Conservation (phyloP, 2,113 vertebrate species). For the Progne subis region DNA sequence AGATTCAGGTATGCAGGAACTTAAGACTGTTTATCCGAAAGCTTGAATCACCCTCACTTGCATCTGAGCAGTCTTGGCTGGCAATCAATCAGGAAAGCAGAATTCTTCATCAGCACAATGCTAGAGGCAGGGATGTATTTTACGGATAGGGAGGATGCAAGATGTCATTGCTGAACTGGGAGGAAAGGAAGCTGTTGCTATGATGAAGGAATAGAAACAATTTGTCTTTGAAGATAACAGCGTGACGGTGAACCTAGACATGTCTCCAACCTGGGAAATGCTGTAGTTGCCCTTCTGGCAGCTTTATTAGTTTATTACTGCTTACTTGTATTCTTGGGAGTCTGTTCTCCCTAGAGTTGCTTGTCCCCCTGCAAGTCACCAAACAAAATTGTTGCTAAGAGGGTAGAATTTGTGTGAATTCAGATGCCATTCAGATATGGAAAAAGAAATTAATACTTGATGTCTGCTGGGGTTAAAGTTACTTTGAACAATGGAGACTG, state of each 20-base stretch:
- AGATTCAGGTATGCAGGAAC: slow-evolving; percentile 59
- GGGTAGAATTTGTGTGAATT: neutral
- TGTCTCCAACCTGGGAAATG: neutral
- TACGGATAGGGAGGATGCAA: neutral
- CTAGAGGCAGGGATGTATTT: neutral
- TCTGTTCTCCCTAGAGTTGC: neutral
- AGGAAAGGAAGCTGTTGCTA: slow-evolving; percentile 46
- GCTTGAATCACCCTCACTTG: slow-evolving; percentile 28
- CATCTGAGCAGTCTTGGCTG: slow-evolving; percentile 41
- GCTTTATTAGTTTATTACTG: neutral
- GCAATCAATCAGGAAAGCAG: slow-evolving; percentile 27
- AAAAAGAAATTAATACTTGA: neutral
- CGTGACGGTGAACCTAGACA: neutral
- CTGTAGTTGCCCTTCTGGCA: neutral
- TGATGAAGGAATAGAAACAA: slow-evolving; percentile 33
- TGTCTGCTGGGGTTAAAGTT: neutral
- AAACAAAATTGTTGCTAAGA: neutral
- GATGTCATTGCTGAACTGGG: neutral
- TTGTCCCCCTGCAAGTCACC: neutral
- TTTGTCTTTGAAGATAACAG: slow-evolving; percentile 18
- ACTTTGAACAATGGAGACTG: neutral
- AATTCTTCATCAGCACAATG: slow-evolving; percentile 5
- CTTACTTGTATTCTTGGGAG: neutral
- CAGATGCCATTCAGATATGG: neutral
- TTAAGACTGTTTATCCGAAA: slow-evolving; percentile 47